Evolutionary conservation across 2,113 vertebrate genomes (phyloP).

Genomic region (Bujurquina vittata): DNA sequence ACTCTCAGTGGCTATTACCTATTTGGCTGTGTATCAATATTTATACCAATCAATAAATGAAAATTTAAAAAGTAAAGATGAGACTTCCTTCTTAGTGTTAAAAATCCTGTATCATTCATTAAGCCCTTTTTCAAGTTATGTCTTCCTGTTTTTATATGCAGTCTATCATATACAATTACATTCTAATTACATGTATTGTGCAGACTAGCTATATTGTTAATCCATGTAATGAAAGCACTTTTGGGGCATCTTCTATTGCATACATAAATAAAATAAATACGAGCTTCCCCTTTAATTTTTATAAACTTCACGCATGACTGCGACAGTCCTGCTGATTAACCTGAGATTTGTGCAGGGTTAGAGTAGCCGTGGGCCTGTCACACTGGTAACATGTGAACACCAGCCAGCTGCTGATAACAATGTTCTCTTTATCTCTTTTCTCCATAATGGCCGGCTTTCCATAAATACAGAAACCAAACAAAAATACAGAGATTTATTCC

Average conservation of each 20-base stretch:
- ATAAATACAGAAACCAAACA: neutral
- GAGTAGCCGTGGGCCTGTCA: conserved; percentile 65
- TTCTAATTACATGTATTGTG: neutral
- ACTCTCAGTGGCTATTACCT: neutral
- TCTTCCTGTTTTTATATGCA: neutral
- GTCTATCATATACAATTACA: neutral
- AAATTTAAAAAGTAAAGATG: neutral
- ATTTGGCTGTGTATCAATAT: neutral
- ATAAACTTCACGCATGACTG: neutral
- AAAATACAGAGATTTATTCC: neutral
- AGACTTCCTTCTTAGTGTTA: neutral
- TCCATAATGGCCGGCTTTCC: neutral
- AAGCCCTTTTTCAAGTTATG: too few relatives aligned
- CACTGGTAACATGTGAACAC: conserved; percentile 66
- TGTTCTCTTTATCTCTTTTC: conserved; percentile 48
- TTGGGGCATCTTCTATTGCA: neutral
- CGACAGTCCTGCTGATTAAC: neutral
- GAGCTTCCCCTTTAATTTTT: neutral
- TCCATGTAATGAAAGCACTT: neutral
- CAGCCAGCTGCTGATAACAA: conserved; percentile 50
- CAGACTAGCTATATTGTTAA: neutral
- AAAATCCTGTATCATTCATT: neutral
- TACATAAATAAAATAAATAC: neutral
- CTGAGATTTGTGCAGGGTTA: neutral
- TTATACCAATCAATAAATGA: neutral